These are phyloP conservation scores for Atta texana DNA, from an alignment of 1,140 invertebrate species.

Conservation along the genomic window DNA sequence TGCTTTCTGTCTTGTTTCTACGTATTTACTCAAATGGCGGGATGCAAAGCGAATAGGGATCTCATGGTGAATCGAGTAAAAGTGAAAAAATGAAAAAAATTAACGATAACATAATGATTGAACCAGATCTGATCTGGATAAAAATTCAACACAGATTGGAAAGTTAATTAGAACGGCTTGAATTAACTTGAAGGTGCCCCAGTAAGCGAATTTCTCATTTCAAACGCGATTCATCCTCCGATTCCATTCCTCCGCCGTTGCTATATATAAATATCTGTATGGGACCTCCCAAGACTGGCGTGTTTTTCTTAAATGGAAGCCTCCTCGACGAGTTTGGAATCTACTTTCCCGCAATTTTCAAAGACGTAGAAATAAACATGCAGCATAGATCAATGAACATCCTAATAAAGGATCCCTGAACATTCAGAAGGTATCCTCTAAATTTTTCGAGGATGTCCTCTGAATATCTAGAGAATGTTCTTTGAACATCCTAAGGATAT, in stretches of 20 bases:
- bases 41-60: slow-evolving; percentile 37
- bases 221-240: slow-evolving; percentile 35
- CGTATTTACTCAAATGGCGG: slow-evolving; percentile 54
- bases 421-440: too few species aligned
- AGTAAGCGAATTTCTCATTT: slow-evolving; percentile 1
- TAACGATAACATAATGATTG: slow-evolving; percentile 1
- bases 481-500: too few species aligned
- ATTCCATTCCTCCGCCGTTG: slow-evolving; percentile 42
- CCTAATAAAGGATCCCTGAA: too few species aligned
- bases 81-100: neutral
- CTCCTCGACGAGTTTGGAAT: neutral
- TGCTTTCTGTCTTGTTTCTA: slow-evolving; percentile 74
- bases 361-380: neutral
- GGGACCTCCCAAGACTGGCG: slow-evolving; percentile 36
- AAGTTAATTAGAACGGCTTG: neutral
- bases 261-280: slow-evolving; percentile 45
- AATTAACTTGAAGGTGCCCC: neutral
- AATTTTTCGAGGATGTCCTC: too few species aligned
- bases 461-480: too few species aligned
- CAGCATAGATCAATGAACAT: too few species aligned
- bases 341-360: neutral
- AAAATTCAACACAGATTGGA: neutral
- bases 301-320: slow-evolving; percentile 15
- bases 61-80: neutral
- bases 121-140: neutral